Percentiles rank a stretch among this genome's conserved stretches.
phyloP scores from a whole-genome alignment of 2,113 vertebrate species.

The Synodontis membranacea region DNA sequence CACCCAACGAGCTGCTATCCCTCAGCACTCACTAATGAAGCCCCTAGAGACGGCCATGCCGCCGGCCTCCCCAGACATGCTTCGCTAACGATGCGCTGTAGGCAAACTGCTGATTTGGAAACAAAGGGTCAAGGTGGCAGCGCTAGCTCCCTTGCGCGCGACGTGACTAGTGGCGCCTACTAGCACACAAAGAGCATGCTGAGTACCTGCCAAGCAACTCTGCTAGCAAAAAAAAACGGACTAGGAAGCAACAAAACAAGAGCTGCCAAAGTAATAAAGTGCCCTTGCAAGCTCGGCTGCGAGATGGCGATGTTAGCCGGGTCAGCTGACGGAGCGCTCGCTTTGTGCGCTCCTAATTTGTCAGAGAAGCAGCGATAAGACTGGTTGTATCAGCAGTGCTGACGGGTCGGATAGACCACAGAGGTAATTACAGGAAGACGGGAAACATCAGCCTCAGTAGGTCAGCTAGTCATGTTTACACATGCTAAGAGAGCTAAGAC shows the following conservation, averaged over 20 bases:
- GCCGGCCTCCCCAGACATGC: constrained; percentile 63
- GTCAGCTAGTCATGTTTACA: constrained; percentile 40
- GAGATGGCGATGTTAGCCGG: constrained; percentile 33
- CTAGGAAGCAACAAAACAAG: constrained; percentile 37
- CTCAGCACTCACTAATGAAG: constrained; percentile 71
- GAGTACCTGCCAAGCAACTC: constrained; percentile 38
- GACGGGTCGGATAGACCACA: constrained; percentile 63
- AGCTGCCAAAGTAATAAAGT: constrained; percentile 48
- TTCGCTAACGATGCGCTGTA: constrained; percentile 67
- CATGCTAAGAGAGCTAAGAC: constrained; percentile 1
- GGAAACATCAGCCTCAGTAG: constrained; percentile 50
- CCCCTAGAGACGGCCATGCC: constrained; percentile 69
- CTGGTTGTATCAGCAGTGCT: constrained; percentile 64
- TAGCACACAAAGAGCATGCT: constrained; percentile 39
- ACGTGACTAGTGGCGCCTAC: constrained; percentile 6
- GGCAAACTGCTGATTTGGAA: constrained; percentile 73
- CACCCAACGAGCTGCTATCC: constrained; percentile 64
- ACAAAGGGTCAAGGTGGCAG: constrained; percentile 61
- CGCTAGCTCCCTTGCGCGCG: constrained; percentile 22
- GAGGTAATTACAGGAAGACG: constrained; percentile 69
- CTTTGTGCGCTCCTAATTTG: constrained; percentile 62
- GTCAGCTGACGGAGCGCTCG: constrained; percentile 46
- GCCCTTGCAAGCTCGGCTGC: not conserved
- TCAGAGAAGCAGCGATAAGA: constrained; percentile 62
- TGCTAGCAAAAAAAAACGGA: constrained; percentile 28